These are phyloP conservation scores for Tiliacea aurago DNA, from an alignment of 2,888 invertebrate genomes.

Conservation along the genomic window DNA sequence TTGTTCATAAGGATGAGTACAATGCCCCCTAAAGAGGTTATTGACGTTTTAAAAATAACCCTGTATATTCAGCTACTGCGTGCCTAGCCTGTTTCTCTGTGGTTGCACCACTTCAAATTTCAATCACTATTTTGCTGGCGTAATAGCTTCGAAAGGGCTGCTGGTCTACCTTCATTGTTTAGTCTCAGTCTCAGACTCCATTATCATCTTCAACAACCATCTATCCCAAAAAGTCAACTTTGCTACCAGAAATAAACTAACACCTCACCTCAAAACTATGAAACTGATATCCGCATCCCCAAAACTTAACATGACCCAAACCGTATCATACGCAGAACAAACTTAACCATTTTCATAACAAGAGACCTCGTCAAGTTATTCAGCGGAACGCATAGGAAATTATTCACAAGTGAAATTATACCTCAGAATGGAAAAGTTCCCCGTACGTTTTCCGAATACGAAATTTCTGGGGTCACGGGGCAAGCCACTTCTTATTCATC, in stretches of 20 bases:
- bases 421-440: constrained; percentile 73
- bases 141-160: not conserved
- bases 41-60: too few relatives aligned
- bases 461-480: constrained; percentile 63
- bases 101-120: not conserved
- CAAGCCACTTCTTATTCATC: constrained; percentile 65
- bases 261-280: constrained; percentile 8
- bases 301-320: constrained; percentile 47
- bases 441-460: constrained; percentile 61
- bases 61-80: not conserved
- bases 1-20: too few relatives aligned
- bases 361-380: constrained; percentile 70
- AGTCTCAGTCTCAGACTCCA: not conserved
- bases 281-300: constrained; percentile 15
- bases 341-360: constrained; percentile 66
- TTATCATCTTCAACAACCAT: not conserved
- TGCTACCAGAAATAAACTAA: constrained; percentile 10
- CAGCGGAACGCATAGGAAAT: constrained; percentile 70
- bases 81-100: not conserved
- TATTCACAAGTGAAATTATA: constrained; percentile 76
- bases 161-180: not conserved
- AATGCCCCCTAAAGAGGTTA: too few relatives aligned
- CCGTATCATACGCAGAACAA: constrained; percentile 57
- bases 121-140: not conserved
- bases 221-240: not conserved